Base-by-base conservation (phyloP, 92 coral and sea anemone species). In the Epizoanthus ramosus region DNA sequence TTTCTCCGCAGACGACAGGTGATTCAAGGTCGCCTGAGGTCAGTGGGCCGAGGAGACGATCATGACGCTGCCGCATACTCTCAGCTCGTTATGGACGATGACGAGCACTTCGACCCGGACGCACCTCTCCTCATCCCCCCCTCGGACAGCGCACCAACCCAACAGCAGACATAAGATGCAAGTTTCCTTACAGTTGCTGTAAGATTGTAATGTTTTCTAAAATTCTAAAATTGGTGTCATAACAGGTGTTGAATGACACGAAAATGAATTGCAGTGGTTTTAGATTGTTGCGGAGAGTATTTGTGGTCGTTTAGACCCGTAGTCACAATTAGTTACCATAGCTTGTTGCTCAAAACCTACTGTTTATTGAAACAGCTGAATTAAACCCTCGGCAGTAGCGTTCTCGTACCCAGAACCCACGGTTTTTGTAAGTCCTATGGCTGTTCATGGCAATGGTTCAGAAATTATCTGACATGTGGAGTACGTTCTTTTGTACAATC, bases 61-160 rank as follows among this genome's bases (percentile, higher is more conserved):
- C 82, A 77, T 8, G 16, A 50, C 0, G 16, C 15, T 2, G 54
- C 54, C 16, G 71, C 82, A 18, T 77, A 77, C 45, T 77, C 82
- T 10, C 82, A 77, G 53, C 59, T 77, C 21, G 82, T 69, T 3
- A 37, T 77, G 59, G 82, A 77, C 24, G 82, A 77, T 21, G 82
- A 77, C 21, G 71, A 77, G 0, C 45, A 77, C 69, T 77, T 77
- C 60, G 82, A 77, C 82, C 82, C 82, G 71, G 82, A 77, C 61
- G 82, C 71, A 77, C 82, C 82, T 77, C 82, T 77, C 82, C 82
- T 77, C 71, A 61, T 77, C 61, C 82, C 82, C 24, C 71, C 82
- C 37, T 3, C 82, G 56, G 82, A 77, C 22, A 39, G 16, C 60
- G 28, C 12, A 31, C 8, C 71, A 43, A 77, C 71, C 14, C 71